Evolutionary conservation across 64 coral and sea anemone genomes (phyloP), one percentile per base, ranked within the genome.

Genomic region (Stichodactyla helianthus): DNA sequence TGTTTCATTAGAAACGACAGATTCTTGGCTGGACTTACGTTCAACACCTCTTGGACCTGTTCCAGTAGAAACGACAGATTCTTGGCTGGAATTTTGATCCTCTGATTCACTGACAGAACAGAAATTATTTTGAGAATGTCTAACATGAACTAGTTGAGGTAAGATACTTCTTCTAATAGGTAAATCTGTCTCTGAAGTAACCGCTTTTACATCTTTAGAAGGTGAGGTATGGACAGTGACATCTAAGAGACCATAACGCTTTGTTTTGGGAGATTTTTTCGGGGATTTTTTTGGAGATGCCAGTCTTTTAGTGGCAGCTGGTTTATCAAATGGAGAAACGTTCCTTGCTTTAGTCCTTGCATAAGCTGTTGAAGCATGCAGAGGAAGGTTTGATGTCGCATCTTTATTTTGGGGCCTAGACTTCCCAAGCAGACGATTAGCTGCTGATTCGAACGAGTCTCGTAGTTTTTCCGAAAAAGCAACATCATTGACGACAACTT

Each of bases 211-310:
- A 1, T 53, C 79, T 1, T 82, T 82, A 15, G 54, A 35, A 20
- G 83, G 83, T n/a, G 83, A 84, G 0, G 55, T 84, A 27, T 50
- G n/a, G 51, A 84, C 55, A 25, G 59, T 63, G 6, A 84, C 25
- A 50, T 84, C 55, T 61, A 84, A 55, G 8, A 84, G 5, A 9
- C 83, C 83, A 63, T 84, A 84, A 13, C 83, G 83, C 15, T 63
- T 63, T 7, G 5, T 11, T 28, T 15, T 51, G 18, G 78, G 78
- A 6, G 50, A 23, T 26, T n/a, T 74, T 44, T 63, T 51, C 12
- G 78, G 78, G 4, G 78, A 81, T 20, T 54, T 81, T 28, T 15
- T 51, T 81, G 78, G 78, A 18, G 50, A 23, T 26, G 68, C 27
- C 35, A 44, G 35, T 74, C 7, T 11, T 12, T 74, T 74, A 8